Evolutionary conservation across 2,888 invertebrate species (phyloP).

Genomic region (Calameuta filiformis): DNA sequence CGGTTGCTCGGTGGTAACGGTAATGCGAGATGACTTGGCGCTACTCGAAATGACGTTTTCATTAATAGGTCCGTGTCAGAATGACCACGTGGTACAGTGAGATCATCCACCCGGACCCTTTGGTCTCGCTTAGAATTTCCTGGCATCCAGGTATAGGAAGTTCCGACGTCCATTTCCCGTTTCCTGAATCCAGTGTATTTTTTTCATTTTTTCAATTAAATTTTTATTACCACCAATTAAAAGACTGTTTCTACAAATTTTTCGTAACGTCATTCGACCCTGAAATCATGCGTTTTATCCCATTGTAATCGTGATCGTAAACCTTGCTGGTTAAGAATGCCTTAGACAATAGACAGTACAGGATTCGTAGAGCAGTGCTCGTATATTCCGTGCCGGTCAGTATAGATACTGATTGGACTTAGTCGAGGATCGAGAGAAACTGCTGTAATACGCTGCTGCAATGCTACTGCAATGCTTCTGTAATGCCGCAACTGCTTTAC

Average conservation of each 20-base stretch:
- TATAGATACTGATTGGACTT: not conserved
- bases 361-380: not conserved
- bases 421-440: not conserved
- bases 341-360: not conserved
- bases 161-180: not conserved
- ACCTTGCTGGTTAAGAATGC: not conserved
- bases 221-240: not conserved
- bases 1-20: not conserved
- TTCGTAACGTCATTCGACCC: not conserved
- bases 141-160: not conserved
- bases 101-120: not conserved
- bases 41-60: not conserved
- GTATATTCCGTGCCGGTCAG: not conserved
- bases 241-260: not conserved
- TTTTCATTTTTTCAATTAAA: not conserved
- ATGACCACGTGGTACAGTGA: not conserved
- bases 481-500: conserved; percentile 3
- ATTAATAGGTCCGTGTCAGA: not conserved
- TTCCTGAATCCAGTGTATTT: not conserved
- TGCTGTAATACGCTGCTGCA: not conserved
- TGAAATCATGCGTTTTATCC: not conserved
- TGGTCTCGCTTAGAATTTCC: not conserved
- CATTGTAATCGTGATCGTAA: not conserved
- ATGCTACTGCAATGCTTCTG: not conserved
- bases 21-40: not conserved